These are phyloP conservation scores for Azorinus chamasolen DNA, from an alignment of 2,888 invertebrate genomes.

Conservation along the genomic window DNA sequence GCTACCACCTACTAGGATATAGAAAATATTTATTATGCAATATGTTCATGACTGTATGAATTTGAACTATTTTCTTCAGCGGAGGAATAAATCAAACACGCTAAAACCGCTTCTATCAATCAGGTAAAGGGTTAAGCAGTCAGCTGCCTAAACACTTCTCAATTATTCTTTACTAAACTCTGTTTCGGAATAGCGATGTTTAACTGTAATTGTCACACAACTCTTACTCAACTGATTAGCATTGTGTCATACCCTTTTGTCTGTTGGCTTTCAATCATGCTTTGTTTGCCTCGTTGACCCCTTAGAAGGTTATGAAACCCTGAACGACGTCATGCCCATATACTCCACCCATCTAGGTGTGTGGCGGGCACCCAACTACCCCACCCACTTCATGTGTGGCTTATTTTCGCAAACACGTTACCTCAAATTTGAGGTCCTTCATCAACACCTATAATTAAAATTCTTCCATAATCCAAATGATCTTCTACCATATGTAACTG, in stretches of 20 bases:
- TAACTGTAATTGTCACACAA: too few relatives aligned
- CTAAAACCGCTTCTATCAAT: too few relatives aligned
- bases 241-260: background rate
- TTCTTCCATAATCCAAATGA: constrained; percentile 35
- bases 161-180: too few relatives aligned
- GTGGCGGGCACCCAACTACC: background rate
- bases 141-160: too few relatives aligned
- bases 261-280: too few relatives aligned
- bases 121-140: too few relatives aligned
- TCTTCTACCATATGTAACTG: constrained; percentile 40
- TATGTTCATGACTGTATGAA: background rate
- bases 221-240: background rate
- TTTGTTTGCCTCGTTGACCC: constrained; percentile 2
- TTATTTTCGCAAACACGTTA: background rate
- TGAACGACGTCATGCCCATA: background rate
- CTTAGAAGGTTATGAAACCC: background rate
- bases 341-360: too few relatives aligned
- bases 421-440: background rate
- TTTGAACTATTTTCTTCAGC: too few relatives aligned
- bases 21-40: too few relatives aligned
- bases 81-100: too few relatives aligned
- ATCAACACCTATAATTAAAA: constrained; percentile 55
- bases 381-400: constrained; percentile 35
- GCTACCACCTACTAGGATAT: too few relatives aligned
- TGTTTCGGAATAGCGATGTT: too few relatives aligned